Percentiles rank a stretch among this genome's conserved stretches.
phyloP scores from a whole-genome alignment of 2,888 invertebrate genomes.

The Amphipyra berbera region DNA sequence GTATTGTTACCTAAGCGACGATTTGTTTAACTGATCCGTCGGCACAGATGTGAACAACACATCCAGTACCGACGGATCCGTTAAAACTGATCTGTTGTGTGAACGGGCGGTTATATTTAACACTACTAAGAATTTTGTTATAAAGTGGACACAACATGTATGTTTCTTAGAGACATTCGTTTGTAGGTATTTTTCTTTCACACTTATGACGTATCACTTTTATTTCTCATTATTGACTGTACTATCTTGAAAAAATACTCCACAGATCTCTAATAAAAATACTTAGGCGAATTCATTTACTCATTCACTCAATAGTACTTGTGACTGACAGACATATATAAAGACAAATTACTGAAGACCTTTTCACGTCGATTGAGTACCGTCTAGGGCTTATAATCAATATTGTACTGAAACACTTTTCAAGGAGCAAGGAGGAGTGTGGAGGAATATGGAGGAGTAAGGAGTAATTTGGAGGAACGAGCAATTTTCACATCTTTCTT shows the following conservation, averaged over 20 bases:
- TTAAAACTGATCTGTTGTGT: too few relatives aligned
- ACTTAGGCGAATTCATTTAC: not conserved
- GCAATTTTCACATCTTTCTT: constrained; percentile 23
- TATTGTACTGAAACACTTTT: constrained; percentile 13
- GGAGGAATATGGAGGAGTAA: not conserved
- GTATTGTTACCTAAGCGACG: too few relatives aligned
- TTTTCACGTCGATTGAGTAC: constrained; percentile 7
- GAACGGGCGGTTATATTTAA: too few relatives aligned
- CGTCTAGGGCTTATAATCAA: constrained; percentile 9
- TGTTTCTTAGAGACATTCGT: too few relatives aligned
- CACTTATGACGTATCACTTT: too few relatives aligned
- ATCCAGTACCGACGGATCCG: too few relatives aligned
- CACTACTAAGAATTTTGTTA: too few relatives aligned
- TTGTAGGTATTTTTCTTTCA: too few relatives aligned
- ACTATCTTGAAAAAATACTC: not conserved
- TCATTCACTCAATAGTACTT: constrained; percentile 8
- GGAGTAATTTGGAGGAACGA: not conserved
- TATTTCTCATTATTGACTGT: too few relatives aligned
- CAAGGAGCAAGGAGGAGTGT: not conserved
- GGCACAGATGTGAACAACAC: too few relatives aligned
- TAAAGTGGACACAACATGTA: too few relatives aligned
- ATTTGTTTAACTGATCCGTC: too few relatives aligned
- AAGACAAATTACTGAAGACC: constrained; percentile 17
- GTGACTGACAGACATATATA: constrained; percentile 2
- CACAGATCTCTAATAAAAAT: not conserved